Percentiles rank a stretch among this genome's conserved stretches.
Conservation (phyloP, 2,888 invertebrate genomes). For the Lasioglossum lativentre region DNA sequence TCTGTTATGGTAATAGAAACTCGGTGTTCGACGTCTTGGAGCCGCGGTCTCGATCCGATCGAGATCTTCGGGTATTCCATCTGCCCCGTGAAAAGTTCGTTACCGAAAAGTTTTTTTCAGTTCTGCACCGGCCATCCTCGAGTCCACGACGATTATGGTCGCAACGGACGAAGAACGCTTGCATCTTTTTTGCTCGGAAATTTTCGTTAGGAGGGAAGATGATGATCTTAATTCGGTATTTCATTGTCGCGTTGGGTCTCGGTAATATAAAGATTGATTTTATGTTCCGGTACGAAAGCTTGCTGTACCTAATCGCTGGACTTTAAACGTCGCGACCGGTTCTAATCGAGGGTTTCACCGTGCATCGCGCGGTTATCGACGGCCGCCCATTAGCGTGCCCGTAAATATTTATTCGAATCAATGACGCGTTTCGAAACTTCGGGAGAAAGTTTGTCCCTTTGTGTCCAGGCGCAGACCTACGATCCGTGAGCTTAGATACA, state of each 20-base stretch:
- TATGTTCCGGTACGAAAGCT: too few species aligned
- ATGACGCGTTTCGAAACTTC: conserved; percentile 6
- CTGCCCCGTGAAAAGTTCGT: conserved; percentile 47
- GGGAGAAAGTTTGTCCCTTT: conserved; percentile 6
- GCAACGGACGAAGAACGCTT: not conserved
- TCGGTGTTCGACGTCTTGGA: conserved; percentile 15
- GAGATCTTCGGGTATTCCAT: conserved; percentile 36
- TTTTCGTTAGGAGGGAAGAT: not conserved
- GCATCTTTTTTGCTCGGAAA: not conserved
- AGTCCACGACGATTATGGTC: not conserved
- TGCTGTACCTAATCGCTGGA: conserved; percentile 30
- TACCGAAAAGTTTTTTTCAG: conserved; percentile 21
- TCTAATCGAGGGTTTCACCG: not conserved
- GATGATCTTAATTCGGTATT: not conserved
- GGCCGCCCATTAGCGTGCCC: conserved; percentile 24
- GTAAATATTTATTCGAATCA: conserved; percentile 47
- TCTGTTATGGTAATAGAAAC: conserved; percentile 52
- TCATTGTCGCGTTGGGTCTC: not conserved
- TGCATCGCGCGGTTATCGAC: conserved; percentile 17
- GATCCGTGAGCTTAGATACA: conserved; percentile 34
- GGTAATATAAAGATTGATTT: too few species aligned
- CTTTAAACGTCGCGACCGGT: conserved; percentile 35
- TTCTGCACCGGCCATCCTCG: not conserved
- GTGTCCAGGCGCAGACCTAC: not conserved
- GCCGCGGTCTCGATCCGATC: conserved; percentile 28